Evolutionary conservation across 2,797 vertebrate genomes (phyloP).

Genomic region (Ptychadena robeensis): DNA sequence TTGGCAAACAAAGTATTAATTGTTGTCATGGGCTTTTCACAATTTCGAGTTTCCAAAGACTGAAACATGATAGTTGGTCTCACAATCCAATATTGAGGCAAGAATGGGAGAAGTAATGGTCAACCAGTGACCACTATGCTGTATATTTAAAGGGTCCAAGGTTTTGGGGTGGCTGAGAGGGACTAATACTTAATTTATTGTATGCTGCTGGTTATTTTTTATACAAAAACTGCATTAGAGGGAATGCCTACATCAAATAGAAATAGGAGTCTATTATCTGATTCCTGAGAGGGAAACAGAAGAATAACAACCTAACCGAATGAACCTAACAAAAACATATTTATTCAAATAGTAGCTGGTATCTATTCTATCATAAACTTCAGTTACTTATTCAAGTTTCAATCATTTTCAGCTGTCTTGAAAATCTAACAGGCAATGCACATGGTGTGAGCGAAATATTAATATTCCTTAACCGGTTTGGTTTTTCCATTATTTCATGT

Average conservation of each 20-base stretch:
- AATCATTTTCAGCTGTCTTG: background rate
- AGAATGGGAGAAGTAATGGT: no score
- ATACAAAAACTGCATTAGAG: background rate
- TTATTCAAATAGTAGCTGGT: background rate
- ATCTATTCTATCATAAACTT: background rate
- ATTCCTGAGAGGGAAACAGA: background rate
- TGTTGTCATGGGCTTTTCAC: no score
- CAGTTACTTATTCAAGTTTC: background rate
- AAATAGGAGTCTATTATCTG: background rate
- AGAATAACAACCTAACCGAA: background rate
- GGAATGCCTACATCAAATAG: background rate
- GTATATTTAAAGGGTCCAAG: no score
- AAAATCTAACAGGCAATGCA: slow-evolving; percentile 28
- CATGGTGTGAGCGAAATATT: slow-evolving; percentile 56
- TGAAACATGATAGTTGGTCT: background rate
- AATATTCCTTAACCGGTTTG: slow-evolving; percentile 44
- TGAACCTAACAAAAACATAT: background rate
- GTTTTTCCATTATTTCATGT: slow-evolving; percentile 66
- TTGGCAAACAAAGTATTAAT: no score
- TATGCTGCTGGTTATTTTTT: background rate
- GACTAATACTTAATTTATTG: no score
- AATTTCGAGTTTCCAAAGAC: no score
- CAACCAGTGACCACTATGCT: no score
- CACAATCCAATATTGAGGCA: background rate
- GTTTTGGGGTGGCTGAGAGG: no score